Evolutionary conservation across 2,113 vertebrate species (phyloP), one percentile per base, ranked within the genome.

Genomic region (Oryzias javanicus): DNA sequence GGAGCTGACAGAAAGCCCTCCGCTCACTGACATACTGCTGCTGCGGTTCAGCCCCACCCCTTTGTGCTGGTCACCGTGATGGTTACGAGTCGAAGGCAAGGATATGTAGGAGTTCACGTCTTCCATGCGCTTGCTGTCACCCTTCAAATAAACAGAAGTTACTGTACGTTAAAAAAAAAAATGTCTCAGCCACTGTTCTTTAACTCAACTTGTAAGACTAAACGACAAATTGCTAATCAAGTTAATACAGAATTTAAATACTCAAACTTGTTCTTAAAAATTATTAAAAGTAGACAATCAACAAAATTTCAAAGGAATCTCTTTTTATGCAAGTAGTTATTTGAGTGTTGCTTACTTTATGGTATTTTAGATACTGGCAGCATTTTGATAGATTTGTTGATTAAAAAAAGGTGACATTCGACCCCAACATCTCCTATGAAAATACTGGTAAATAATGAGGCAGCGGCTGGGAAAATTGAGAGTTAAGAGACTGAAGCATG

Each of bases 121-220:
- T 76, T 98, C 97, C 96, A 98, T 97, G 76, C 95, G 95, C 79
- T 98, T 99, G 88, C 95, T 96, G 86, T 99, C 97, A 18, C 96
- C 97, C 97, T 99, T 78, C 16, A 4, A 52, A 15, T 44, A 60
- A 55, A 59, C 1, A n/a, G 8, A 17, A 18, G 0, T 51, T 20
- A 35, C 8, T n/a, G n/a, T n/a, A n/a, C n/a, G n/a, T n/a, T n/a
- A n/a, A n/a, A n/a, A n/a, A n/a, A n/a, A n/a, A n/a, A n/a, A n/a
- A n/a, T n/a, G n/a, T n/a, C n/a, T n/a, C n/a, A n/a, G n/a, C n/a
- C n/a, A n/a, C n/a, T n/a, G n/a, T n/a, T n/a, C n/a, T n/a, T n/a
- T n/a, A n/a, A n/a, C n/a, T n/a, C n/a, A n/a, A n/a, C n/a, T n/a
- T n/a, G n/a, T n/a, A n/a, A 5, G 25, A 27, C 3, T 27, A 27